These are phyloP conservation scores for Ictidomys tridecemlineatus DNA, from an alignment of 2,113 vertebrate species.

Conservation along the genomic window DNA sequence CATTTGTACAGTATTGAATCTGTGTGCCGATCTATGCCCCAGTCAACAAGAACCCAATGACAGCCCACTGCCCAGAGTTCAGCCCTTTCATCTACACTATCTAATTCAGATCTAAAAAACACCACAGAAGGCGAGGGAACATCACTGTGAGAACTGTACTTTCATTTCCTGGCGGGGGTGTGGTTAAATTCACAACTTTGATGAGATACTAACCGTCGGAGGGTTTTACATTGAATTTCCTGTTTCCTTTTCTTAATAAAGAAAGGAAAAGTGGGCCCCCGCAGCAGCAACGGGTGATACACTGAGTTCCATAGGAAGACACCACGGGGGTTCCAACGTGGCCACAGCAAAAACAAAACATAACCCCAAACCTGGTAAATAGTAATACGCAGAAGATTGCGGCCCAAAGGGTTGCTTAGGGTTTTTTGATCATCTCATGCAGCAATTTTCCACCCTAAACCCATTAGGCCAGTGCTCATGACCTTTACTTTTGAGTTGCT, in stretches of 20 bases:
- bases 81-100: conserved; percentile 69
- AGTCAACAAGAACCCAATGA: conserved; percentile 41
- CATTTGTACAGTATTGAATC: not conserved
- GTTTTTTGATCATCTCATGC: not conserved
- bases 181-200: conserved; percentile 77
- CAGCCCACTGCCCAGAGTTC: conserved; percentile 57
- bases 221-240: conserved; percentile 84
- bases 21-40: not conserved
- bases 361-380: not conserved
- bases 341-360: conserved; percentile 71
- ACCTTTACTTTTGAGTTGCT: conserved; percentile 25
- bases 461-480: not conserved
- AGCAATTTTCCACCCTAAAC: not conserved
- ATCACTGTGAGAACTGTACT: conserved; percentile 76
- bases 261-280: conserved; percentile 83
- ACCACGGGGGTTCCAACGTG: conserved; percentile 75
- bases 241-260: conserved; percentile 86
- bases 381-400: not conserved
- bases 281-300: conserved; percentile 42
- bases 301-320: conserved; percentile 82
- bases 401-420: not conserved
- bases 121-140: conserved; percentile 64
- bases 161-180: conserved; percentile 83
- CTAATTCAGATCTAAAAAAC: conserved; percentile 79
- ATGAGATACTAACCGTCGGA: conserved; percentile 75